Evolutionary conservation across 2,113 vertebrate genomes (phyloP).

Genomic region (Setophaga kirtlandii): DNA sequence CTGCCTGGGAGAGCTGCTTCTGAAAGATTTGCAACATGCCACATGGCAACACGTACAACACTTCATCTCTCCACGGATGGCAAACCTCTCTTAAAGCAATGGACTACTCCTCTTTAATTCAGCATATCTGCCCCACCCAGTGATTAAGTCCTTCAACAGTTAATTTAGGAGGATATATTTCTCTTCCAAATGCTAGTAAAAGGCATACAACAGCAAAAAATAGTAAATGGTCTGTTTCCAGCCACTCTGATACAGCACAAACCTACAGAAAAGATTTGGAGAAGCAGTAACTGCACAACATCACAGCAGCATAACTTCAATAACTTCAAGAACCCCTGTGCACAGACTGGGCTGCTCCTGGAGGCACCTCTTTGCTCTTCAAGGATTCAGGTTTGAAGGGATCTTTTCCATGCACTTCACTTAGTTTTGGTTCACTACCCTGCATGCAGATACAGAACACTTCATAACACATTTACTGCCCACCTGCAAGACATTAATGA

Average conservation of each 20-base stretch:
- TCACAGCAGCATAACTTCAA: not conserved
- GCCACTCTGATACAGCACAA: not conserved
- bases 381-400: not conserved
- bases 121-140: not conserved
- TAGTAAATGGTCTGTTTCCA: not conserved
- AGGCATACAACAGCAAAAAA: not conserved
- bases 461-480: not conserved
- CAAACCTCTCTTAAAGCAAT: not conserved
- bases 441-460: not conserved
- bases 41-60: not conserved
- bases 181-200: not conserved
- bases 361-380: not conserved
- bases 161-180: not conserved
- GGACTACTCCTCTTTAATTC: not conserved
- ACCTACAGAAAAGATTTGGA: not conserved
- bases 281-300: not conserved
- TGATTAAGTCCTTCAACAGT: not conserved
- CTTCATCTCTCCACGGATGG: not conserved
- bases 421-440: not conserved
- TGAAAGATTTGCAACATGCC: not conserved
- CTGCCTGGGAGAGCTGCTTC: not conserved
- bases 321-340: not conserved
- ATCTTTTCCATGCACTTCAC: not conserved
- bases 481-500: slow-evolving; percentile 13
- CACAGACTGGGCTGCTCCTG: not conserved